phyloP scores from a whole-genome alignment of 1,140 invertebrate genomes.

The Arctopsyche grandis region DNA sequence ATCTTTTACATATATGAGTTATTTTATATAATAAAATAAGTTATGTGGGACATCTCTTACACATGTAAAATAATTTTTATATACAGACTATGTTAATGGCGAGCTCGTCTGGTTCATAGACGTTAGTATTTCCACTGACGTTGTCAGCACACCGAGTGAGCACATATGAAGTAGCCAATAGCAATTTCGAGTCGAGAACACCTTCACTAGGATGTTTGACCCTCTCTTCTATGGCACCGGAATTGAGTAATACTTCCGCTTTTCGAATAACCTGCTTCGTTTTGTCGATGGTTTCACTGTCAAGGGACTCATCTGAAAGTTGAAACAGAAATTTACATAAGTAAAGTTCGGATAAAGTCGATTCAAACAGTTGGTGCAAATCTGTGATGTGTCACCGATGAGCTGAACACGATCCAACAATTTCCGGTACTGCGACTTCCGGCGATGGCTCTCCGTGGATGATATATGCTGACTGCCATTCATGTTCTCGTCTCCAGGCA shows the following conservation, averaged over 20 bases:
- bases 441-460: constrained; percentile 52
- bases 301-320: constrained; percentile 55
- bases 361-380: too few relatives aligned
- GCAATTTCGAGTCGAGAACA: constrained; percentile 63
- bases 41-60: too few relatives aligned
- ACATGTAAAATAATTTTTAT: too few relatives aligned
- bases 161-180: constrained; percentile 62
- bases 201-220: constrained; percentile 63
- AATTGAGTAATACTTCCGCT: constrained; percentile 58
- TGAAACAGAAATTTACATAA: too few relatives aligned
- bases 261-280: constrained; percentile 58
- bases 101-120: constrained; percentile 63
- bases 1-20: too few relatives aligned
- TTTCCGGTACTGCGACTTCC: constrained; percentile 58
- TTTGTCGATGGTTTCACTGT: constrained; percentile 59
- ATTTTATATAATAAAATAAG: too few relatives aligned
- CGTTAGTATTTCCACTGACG: constrained; percentile 61
- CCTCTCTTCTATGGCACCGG: constrained; percentile 59
- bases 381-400: constrained; percentile 55
- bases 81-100: constrained; percentile 52
- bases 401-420: constrained; percentile 58
- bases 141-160: constrained; percentile 62
- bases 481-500: too few relatives aligned
- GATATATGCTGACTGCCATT: too few relatives aligned
- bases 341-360: not conserved